Evolutionary conservation across 2,113 vertebrate species (phyloP).

Genomic region (Grammomys surdaster): DNA sequence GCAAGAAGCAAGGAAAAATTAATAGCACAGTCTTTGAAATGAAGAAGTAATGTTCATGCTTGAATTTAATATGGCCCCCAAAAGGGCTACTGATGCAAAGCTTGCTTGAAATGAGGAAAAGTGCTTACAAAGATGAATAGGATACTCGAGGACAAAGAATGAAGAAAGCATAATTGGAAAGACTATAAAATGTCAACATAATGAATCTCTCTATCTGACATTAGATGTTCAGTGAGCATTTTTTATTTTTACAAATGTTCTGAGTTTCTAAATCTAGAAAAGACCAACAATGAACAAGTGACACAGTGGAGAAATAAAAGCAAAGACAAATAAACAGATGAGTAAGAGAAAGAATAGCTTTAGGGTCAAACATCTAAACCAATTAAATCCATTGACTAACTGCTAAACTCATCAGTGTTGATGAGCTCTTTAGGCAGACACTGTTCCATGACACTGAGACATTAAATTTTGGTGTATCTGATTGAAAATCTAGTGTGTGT

Average conservation of each 20-base stretch:
- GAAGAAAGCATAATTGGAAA: slow-evolving; percentile 76
- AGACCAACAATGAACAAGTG: slow-evolving; percentile 27
- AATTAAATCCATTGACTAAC: slow-evolving; percentile 48
- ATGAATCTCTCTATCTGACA: slow-evolving; percentile 71
- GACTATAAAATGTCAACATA: slow-evolving; percentile 77
- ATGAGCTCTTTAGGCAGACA: slow-evolving; percentile 50
- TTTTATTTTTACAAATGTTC: slow-evolving; percentile 61
- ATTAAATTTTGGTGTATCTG: not conserved
- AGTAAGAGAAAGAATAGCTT: slow-evolving; percentile 42
- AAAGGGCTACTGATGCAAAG: slow-evolving; percentile 52
- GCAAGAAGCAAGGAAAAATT: slow-evolving; percentile 1
- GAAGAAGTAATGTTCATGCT: slow-evolving; percentile 32
- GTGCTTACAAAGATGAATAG: slow-evolving; percentile 74
- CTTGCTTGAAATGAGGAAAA: slow-evolving; percentile 63
- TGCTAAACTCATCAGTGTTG: slow-evolving; percentile 54
- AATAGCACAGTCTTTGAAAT: slow-evolving; percentile 47
- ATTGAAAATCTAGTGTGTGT: not conserved
- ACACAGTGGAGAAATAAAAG: not conserved
- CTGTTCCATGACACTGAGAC: not conserved
- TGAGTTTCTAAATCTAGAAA: slow-evolving; percentile 64
- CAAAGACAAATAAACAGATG: slow-evolving; percentile 56
- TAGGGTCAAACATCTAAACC: slow-evolving; percentile 43
- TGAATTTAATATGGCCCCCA: slow-evolving; percentile 67
- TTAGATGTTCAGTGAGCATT: slow-evolving; percentile 63
- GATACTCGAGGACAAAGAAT: slow-evolving; percentile 68